phyloP scores from a whole-genome alignment of 2,797 vertebrate species.

The Sebastes nivosus region DNA sequence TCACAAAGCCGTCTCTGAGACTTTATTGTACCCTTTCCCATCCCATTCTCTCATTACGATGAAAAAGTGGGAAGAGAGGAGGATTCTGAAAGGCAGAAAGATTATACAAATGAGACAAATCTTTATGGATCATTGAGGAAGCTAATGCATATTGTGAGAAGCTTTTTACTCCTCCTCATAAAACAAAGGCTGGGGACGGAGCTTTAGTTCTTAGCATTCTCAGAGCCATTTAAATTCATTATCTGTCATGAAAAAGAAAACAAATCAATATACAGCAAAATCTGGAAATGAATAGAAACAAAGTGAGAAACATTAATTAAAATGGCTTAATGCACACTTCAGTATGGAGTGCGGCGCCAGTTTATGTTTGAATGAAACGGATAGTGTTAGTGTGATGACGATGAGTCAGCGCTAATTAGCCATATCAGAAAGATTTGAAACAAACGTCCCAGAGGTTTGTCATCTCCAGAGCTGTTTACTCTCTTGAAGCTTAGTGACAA shows the following conservation, averaged over 20 bases:
- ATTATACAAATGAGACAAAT: constrained; percentile 67
- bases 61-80: not conserved
- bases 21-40: not conserved
- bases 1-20: constrained; percentile 5
- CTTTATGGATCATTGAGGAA: constrained; percentile 41
- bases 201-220: constrained; percentile 32
- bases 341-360: not conserved
- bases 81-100: constrained; percentile 10
- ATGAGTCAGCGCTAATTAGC: constrained; percentile 41
- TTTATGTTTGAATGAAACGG: not conserved
- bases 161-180: constrained; percentile 8
- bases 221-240: constrained; percentile 19
- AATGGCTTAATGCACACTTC: constrained; percentile 9
- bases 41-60: not conserved
- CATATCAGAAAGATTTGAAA: constrained; percentile 21
- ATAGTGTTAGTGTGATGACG: not conserved
- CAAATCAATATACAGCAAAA: not conserved
- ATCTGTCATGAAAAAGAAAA: constrained; percentile 24
- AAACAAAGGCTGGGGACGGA: not conserved
- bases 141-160: constrained; percentile 48
- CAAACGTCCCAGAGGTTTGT: constrained; percentile 2
- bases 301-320: constrained; percentile 7
- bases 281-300: constrained; percentile 18
- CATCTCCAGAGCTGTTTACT: constrained; percentile 28
- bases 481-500: constrained; percentile 26